phyloP scores from a whole-genome alignment of 1,140 invertebrate genomes.

The Pentalonia nigronervosa region DNA sequence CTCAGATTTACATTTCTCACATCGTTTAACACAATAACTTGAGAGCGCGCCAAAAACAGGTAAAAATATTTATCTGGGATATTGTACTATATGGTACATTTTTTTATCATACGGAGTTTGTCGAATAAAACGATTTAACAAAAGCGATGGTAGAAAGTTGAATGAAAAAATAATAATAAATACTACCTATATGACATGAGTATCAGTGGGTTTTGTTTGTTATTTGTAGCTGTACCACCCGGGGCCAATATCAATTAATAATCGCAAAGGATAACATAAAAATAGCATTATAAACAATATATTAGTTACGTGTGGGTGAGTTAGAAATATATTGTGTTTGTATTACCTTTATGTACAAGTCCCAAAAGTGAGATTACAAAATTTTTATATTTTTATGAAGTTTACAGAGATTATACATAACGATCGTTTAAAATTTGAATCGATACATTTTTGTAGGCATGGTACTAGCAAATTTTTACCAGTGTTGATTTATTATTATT shows the following conservation, averaged over 20 bases:
- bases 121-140: background rate
- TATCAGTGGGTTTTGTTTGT: background rate
- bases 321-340: background rate
- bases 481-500: too few relatives aligned
- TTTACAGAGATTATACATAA: background rate
- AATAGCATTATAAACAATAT: background rate
- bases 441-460: too few relatives aligned
- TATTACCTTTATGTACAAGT: background rate
- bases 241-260: conserved; percentile 7
- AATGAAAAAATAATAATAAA: background rate
- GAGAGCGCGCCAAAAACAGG: background rate
- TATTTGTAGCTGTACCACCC: background rate
- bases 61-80: background rate
- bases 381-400: background rate
- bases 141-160: background rate
- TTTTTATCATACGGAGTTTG: background rate
- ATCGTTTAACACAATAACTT: conserved; percentile 5
- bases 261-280: background rate
- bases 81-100: background rate
- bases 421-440: background rate
- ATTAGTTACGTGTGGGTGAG: background rate
- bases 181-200: background rate
- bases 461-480: too few relatives aligned
- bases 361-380: background rate
- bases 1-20: background rate